These are phyloP conservation scores for Rhagoletis zephyria DNA, from an alignment of 1,140 invertebrate genomes.

Conservation along the genomic window DNA sequence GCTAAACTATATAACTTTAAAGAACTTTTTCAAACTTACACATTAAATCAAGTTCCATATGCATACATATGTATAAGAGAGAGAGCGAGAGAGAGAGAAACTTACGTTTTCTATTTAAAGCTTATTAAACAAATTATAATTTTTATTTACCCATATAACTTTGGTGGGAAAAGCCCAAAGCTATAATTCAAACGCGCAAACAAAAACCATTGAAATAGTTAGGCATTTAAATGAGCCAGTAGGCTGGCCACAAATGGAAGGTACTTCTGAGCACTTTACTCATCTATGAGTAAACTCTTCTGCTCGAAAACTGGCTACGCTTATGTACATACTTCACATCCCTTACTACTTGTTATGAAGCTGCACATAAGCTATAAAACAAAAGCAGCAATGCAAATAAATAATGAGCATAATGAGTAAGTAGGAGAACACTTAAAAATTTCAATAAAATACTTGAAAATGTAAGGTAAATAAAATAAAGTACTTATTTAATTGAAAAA, in stretches of 20 bases:
- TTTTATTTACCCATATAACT: too few relatives aligned
- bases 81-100: too few relatives aligned
- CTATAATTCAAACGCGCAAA: not conserved
- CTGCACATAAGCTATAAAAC: not conserved
- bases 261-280: slow-evolving; percentile 7
- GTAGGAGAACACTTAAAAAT: slow-evolving; percentile 9
- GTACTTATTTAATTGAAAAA: not conserved
- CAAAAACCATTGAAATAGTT: not conserved
- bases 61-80: too few relatives aligned
- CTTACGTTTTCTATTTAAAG: too few relatives aligned
- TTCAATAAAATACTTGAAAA: not conserved
- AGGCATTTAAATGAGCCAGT: slow-evolving; percentile 18
- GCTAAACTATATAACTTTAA: too few relatives aligned
- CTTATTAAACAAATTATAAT: too few relatives aligned
- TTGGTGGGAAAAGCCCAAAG: not conserved
- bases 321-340: not conserved
- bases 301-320: not conserved
- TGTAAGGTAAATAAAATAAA: not conserved
- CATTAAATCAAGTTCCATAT: too few relatives aligned
- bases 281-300: not conserved
- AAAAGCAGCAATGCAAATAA: not conserved
- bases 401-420: not conserved
- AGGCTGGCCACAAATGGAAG: not conserved
- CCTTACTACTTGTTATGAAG: not conserved
- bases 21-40: too few relatives aligned